Base-by-base conservation (phyloP, 2,888 invertebrate genomes). In the Linnaemya tessellans region DNA sequence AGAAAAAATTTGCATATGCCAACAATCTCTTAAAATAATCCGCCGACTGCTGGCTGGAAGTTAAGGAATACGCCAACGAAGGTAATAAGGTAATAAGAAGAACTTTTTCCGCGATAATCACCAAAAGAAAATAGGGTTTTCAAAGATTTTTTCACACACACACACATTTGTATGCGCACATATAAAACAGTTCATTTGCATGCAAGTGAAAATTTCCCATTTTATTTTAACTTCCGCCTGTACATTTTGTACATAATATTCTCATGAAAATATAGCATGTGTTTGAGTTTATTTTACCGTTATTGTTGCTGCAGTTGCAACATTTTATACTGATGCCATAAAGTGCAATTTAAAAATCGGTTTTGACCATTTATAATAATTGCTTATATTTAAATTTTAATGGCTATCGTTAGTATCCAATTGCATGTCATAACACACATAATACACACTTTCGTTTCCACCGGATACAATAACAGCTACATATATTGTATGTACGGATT, bases 371-470 rank as follows among this genome's bases (percentile, higher is more conserved):
- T 90, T 91, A 91, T 91, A 89, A 90, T 90, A 90, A 92, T 91
- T 91, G 90, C 89, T 89, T 87, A 89, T 91, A 90, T 90, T 92
- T 90, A 91, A 91, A 89, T 90, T 90, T 91, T 90, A 90, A 90
- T 91, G 89, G 91, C 89, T 87, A 90, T 90, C 89, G 89, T 86
- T 89, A 89, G 87, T 79, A 82, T 85, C 74, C 74, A 85, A 85
- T 85, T 85, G 89, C 84, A 85, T 65, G 85, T 71, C 70, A 85
- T 74, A 71, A 35, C 35, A 18, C 18, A 73, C 58, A 43, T 77
- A 20, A 68, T 20, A 70, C 25, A 67, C 46, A 67, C 18, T 43
- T n/a, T 11, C 41, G 30, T n/a, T 58, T 38, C 49, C 74, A 67
- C 58, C 38, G 60, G 22, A 78, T 62, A 18, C 30, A 67, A 35